Evolutionary conservation across 2,888 invertebrate genomes (phyloP), one percentile per base, ranked within the genome.

Genomic region (Quadroppia sp.): DNA sequence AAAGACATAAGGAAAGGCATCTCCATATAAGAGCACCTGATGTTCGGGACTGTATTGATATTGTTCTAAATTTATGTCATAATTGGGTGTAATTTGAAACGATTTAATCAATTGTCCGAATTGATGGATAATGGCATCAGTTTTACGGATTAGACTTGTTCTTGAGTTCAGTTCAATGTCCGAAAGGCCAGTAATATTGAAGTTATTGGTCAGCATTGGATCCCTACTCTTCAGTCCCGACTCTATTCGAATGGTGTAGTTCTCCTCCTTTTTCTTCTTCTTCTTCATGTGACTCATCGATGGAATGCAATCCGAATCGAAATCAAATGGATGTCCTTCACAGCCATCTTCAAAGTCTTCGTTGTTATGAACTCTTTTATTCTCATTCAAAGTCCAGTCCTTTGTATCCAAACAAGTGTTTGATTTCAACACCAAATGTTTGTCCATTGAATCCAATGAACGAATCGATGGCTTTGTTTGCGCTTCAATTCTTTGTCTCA

Each of bases 401-500:
- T n/a, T 50, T 9, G 20, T 50, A 50, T 50, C 50, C n/a, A 4
- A 11, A 50, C 17, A 11, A 9, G 20, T 13, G 4, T 13, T 50
- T 7, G n/a, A 50, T 7, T 13, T 13, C 25, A 59, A 23, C 7
- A 25, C 23, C 40, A 40, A 40, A 25, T 59, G 20, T 2, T 59
- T 59, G 11, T n/a, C n/a, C n/a, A 15, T 25, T 28, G 56, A 84
- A 77, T 87, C 83, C 28, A 87, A 85, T 71, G 86, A 85, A 0
- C 93, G 92, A 3, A 93, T 83, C 0, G 87, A 89, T 0, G 92
- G 88, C 79, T 53, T 53, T 20, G 53, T 53, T 25, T 89, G 89
- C 13, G 85, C 82, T 0, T 92, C 90, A 0, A 93, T 92, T 42
- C 89, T 87, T 71, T 89, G 87, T 0, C 93, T 86, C 73, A 99